phyloP scores from a whole-genome alignment of 2,113 vertebrate genomes.

The Neofelis nebulosa region DNA sequence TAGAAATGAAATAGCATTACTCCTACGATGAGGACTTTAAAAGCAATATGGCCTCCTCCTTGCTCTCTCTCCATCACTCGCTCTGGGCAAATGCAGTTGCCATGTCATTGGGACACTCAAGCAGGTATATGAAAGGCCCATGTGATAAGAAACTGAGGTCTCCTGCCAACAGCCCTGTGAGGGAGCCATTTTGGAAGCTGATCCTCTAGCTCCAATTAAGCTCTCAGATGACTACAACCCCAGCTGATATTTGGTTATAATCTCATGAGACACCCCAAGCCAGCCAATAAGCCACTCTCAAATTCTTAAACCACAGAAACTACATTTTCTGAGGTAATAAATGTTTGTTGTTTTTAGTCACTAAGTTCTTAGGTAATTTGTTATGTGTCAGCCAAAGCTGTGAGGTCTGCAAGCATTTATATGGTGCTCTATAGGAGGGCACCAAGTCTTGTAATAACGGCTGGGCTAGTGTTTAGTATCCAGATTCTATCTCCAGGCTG shows the following conservation, averaged over 20 bases:
- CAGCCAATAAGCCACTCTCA: not conserved
- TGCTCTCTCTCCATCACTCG: not conserved
- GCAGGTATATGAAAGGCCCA: not conserved
- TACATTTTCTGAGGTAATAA: slow-evolving; percentile 3
- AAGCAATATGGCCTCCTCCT: not conserved
- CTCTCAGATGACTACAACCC: not conserved
- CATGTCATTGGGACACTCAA: not conserved
- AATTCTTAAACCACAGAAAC: slow-evolving; percentile 35
- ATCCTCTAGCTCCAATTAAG: not conserved
- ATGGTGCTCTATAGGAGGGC: not conserved
- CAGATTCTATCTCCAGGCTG: not conserved
- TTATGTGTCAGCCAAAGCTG: not conserved
- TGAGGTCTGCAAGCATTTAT: slow-evolving; percentile 10
- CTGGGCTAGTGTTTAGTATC: not conserved
- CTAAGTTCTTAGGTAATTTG: not conserved
- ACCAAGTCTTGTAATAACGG: not conserved
- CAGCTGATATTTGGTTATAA: not conserved
- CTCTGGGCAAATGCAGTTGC: not conserved
- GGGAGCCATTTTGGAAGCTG: not conserved
- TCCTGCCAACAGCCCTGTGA: not conserved
- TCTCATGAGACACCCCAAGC: not conserved
- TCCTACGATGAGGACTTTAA: not conserved
- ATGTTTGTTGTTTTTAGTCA: not conserved
- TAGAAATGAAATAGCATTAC: not conserved
- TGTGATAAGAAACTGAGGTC: not conserved